A percentile compares a stretch with the other conserved stretches of the same genome.
Evolutionary conservation across 2,113 vertebrate genomes (phyloP).

Genomic region (Phodopus roborovskii): DNA sequence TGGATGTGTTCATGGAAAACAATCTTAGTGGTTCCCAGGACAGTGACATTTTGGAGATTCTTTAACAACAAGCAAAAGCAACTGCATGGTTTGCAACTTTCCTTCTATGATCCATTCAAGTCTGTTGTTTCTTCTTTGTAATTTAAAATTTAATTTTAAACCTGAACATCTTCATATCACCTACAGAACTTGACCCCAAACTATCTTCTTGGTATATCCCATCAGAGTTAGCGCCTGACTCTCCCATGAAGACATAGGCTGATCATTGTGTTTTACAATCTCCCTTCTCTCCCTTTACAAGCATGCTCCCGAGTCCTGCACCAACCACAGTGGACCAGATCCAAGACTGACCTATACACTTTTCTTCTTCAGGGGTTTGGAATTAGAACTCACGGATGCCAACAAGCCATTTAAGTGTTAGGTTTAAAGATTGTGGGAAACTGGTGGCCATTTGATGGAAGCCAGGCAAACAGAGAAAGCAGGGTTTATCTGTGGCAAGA

Average conservation of each 20-base stretch:
- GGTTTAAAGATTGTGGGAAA: neutral
- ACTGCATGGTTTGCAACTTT: neutral
- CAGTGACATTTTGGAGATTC: neutral
- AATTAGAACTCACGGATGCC: neutral
- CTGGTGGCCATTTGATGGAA: neutral
- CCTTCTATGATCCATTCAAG: neutral
- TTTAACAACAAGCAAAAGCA: neutral
- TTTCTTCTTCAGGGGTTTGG: conserved; percentile 26
- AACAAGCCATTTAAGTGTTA: neutral
- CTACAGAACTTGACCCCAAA: neutral
- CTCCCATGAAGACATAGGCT: neutral
- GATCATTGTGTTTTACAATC: neutral
- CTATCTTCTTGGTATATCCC: neutral
- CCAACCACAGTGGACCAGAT: neutral
- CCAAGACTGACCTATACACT: neutral
- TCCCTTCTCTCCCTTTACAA: neutral
- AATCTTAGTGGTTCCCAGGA: neutral
- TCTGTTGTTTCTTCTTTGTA: neutral
- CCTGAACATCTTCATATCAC: neutral
- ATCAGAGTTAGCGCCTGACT: neutral
- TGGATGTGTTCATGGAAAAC: neutral
- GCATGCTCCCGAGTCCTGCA: neutral
- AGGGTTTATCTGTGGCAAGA: neutral
- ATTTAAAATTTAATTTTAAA: conserved; percentile 40
- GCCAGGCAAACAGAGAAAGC: neutral